Evolutionary conservation across 2,113 vertebrate genomes (phyloP), one percentile per base, ranked within the genome.

Genomic region (Macrotus californicus): DNA sequence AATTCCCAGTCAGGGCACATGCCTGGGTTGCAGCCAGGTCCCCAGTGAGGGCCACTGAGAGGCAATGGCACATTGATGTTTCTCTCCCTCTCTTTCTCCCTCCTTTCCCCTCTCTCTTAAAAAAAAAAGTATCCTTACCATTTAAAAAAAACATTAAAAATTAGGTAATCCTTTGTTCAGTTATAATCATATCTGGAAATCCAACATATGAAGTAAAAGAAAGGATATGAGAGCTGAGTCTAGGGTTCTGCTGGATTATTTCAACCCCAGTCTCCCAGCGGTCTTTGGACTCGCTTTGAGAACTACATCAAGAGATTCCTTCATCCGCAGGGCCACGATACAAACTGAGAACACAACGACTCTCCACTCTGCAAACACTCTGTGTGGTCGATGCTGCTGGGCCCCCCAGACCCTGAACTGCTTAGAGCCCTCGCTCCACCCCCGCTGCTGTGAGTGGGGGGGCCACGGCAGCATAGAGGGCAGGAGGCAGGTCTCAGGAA

Each of bases 241-340:
- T 70, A 50, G 92, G 80, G 50, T 95, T 87, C 70, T 85, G 36
- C 18, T 87, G 73, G 64, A 39, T 91, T n/a, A 46, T 29, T 36
- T 29, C 56, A 75, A 13, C 5, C 19, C 24, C 66, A 67, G 15
- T 75, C 56, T 90, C 61, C 92, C n/a, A 34, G 50, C 41, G 41
- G 56, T 83, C 86, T 80, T 64, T 81, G 92, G 77, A 80, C 90
- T 7, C 16, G 5, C 41, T 80, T 59, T 52, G 70, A 54, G 67
- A 83, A 34, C 31, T 15, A n/a, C 15, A 21, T 72, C n/a, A 31
- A 73, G 77, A 84, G 69, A n/a, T 64, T 75, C 61, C 41, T 19
- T 66, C 81, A 84, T n/a, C 39, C 24, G 16, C 2, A 2, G 10
- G 50, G 10, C 9, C 52, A 61, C 69, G 15, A 39, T 16, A 64